Evolutionary conservation across 1,140 invertebrate species (phyloP).

Genomic region (Caligus rogercresseyi): DNA sequence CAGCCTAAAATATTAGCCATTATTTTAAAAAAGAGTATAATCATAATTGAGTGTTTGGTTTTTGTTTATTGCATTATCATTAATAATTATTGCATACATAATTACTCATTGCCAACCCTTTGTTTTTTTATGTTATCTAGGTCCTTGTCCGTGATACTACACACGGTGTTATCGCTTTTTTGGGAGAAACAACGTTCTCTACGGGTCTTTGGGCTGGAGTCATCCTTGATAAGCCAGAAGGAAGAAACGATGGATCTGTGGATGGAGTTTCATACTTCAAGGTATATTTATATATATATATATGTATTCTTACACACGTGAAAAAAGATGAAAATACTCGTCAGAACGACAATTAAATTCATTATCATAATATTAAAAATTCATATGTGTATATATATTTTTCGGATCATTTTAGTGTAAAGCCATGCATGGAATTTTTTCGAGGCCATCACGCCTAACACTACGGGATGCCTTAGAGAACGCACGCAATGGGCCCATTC

Average conservation of each 20-base stretch:
- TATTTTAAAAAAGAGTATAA: too few relatives aligned
- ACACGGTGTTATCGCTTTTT: constrained; percentile 81
- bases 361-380: neutral
- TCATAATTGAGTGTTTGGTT: too few relatives aligned
- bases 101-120: too few relatives aligned
- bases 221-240: constrained; percentile 78
- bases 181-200: constrained; percentile 89
- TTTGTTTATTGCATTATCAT: neutral
- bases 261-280: constrained; percentile 66
- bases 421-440: constrained; percentile 10
- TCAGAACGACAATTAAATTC: too few relatives aligned
- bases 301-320: too few relatives aligned
- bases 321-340: too few relatives aligned
- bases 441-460: constrained; percentile 4
- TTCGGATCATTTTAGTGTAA: constrained; percentile 11
- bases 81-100: neutral
- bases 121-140: neutral
- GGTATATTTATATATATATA: constrained; percentile 21
- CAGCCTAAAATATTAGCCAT: too few relatives aligned
- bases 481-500: neutral
- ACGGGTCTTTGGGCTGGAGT: constrained; percentile 92
- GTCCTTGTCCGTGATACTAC: constrained; percentile 92
- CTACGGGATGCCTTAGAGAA: neutral
- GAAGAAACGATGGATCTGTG: constrained; percentile 83
- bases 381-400: too few relatives aligned